Percentiles rank a stretch among this genome's conserved stretches.
Evolutionary conservation across 2,797 vertebrate genomes (phyloP).

Genomic region (Falco columbarius): DNA sequence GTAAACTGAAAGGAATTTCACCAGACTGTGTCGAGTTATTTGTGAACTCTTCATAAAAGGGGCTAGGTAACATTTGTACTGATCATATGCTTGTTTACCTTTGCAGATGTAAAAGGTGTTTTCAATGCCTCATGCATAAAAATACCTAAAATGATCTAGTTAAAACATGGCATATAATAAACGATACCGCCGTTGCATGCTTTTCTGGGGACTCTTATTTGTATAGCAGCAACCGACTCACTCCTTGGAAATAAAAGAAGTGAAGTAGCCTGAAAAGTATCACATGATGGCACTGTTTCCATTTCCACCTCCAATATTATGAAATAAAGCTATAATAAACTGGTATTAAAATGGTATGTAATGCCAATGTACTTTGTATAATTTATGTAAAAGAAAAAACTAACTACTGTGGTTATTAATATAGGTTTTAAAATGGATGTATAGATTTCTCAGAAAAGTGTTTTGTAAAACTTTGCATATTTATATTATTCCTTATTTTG

Average conservation of each 20-base stretch:
- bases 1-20: constrained; percentile 40
- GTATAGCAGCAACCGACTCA: constrained; percentile 56
- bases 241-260: constrained; percentile 77
- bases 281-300: constrained; percentile 99
- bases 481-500: constrained; percentile 62
- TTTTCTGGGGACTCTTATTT: constrained; percentile 64
- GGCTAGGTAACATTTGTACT: neutral
- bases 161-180: constrained; percentile 16
- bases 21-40: neutral
- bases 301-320: constrained; percentile 87
- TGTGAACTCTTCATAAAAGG: constrained; percentile 7
- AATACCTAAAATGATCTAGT: neutral
- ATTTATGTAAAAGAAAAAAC: constrained; percentile 79
- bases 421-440: constrained; percentile 57
- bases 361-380: constrained; percentile 71
- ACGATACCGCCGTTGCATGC: neutral
- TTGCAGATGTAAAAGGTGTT: constrained; percentile 38
- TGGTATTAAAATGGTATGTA: constrained; percentile 74
- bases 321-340: constrained; percentile 82
- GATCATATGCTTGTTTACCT: constrained; percentile 1
- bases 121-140: constrained; percentile 12
- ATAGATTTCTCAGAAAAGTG: constrained; percentile 66
- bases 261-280: constrained; percentile 93
- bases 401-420: constrained; percentile 69
- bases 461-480: constrained; percentile 71